Evolutionary conservation across 2,797 vertebrate genomes (phyloP), one percentile per base, ranked within the genome.

Genomic region (Sebastes nivosus): DNA sequence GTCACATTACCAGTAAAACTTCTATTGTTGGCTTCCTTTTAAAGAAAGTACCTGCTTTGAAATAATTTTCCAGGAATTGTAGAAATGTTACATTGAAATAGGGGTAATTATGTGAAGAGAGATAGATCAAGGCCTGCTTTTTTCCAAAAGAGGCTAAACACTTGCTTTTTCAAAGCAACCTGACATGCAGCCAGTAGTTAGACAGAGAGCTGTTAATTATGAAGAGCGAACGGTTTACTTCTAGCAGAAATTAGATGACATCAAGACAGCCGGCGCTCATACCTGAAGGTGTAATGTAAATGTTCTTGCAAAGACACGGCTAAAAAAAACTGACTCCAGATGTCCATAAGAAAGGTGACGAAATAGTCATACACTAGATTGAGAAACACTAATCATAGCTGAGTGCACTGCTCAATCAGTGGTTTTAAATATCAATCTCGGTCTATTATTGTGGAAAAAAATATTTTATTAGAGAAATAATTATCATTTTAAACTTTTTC

Each of bases 61-160:
- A 59, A 64, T 24, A 1, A 64, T 64, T 63, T 42, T 30, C 42
- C 24, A 54, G 16, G 42, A 52, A 67, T 18, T 38, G 10, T 25
- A 79, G n/a, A 88, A 79, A 36, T 70, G n/a, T 64, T 42, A n/a
- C 34, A 73, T 54, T 77, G 57, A 80, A 72, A 80, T 12, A 30
- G 65, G 74, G 30, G 82, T 82, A 74, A 80, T 84, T 27, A 73
- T 65, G 79, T 60, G 25, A 13, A 38, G 63, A 16, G 67, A 52
- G 54, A 74, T n/a, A 52, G 61, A 34, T 82, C 81, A 86, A 54
- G 42, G 72, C 22, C 38, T 20, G 63, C n/a, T 34, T 66, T 73
- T 68, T 27, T 80, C 57, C 27, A 59, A 63, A 73, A 61, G 50
- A 76, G 8, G 6, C 32, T 20, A 27, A 82, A 73, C 27, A 18